Percentiles rank a stretch among this genome's conserved stretches.
Conservation (phyloP, 35 echinoderm and acorn worm species). For the Eucidaris tribuloides region DNA sequence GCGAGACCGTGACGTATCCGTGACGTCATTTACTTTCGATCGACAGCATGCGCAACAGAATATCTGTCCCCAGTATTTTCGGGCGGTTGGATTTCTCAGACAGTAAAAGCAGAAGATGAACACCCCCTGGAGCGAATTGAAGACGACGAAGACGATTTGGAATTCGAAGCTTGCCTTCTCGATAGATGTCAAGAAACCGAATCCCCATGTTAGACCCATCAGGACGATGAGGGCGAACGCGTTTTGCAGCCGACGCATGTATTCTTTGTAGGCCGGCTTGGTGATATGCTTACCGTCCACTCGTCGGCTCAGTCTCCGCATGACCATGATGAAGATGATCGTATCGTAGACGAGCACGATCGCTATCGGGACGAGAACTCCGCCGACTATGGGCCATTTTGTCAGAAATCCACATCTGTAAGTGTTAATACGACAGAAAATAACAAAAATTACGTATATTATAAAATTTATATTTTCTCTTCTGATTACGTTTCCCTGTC, state of each 20-base stretch:
- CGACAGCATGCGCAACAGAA: not conserved
- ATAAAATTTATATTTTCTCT: too few species aligned
- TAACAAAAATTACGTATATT: too few species aligned
- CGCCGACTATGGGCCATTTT: not conserved
- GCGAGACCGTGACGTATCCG: too few species aligned
- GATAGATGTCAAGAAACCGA: conserved; percentile 45
- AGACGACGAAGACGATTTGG: conserved; percentile 64
- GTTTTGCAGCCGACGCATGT: not conserved
- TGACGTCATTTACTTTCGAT: too few species aligned
- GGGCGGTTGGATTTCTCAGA: not conserved
- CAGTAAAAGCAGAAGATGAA: conserved; percentile 75
- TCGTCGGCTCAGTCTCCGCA: not conserved
- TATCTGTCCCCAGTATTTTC: not conserved
- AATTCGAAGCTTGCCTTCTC: conserved; percentile 22
- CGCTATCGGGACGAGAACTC: conserved; percentile 9
- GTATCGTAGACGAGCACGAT: not conserved
- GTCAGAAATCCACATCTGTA: conserved; percentile 2
- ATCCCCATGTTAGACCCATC: conserved; percentile 51
- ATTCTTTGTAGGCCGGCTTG: not conserved
- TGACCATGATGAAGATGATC: not conserved
- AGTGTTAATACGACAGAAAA: not conserved
- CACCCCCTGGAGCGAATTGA: conserved; percentile 72
- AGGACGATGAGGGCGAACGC: conserved; percentile 42
- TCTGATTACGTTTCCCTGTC: too few species aligned
- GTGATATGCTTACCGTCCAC: conserved; percentile 16